Conservation (phyloP, 2,888 invertebrate genomes). For the Phorcus lineatus region DNA sequence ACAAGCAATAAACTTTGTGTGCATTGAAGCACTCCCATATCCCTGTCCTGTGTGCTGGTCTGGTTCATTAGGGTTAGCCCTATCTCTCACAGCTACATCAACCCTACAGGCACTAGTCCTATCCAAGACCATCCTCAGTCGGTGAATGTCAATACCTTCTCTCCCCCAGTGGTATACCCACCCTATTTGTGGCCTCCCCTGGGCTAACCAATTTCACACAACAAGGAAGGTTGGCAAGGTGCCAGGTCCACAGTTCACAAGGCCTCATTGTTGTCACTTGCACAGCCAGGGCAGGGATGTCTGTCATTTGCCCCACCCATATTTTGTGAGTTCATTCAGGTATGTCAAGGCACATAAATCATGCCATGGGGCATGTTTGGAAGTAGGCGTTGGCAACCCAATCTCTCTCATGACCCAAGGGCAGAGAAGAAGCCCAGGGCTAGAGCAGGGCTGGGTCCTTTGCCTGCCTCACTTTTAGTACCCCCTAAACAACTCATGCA, state of each 20-base stretch:
- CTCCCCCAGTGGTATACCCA: not conserved
- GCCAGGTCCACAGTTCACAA: not conserved
- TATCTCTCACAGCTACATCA: no score
- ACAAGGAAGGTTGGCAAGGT: not conserved
- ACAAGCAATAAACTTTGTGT: no score
- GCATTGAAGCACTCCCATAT: no score
- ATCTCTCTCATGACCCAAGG: not conserved
- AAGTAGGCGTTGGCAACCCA: not conserved
- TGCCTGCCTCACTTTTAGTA: no score
- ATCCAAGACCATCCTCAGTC: no score
- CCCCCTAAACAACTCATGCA: no score
- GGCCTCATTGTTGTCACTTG: not conserved
- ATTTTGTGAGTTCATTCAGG: constrained; percentile 5
- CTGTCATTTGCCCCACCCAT: not conserved
- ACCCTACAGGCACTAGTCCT: no score
- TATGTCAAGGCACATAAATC: constrained; percentile 11
- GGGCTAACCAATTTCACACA: not conserved
- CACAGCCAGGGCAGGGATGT: not conserved
- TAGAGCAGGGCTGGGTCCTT: no score
- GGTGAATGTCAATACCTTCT: no score
- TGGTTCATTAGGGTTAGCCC: no score
- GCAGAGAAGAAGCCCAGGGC: no score
- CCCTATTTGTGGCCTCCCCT: not conserved
- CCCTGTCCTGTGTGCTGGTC: no score
- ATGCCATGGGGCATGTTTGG: constrained; percentile 6